Conservation (phyloP, 2,797 vertebrate genomes). For the Oryzias dopingdopingensis region DNA sequence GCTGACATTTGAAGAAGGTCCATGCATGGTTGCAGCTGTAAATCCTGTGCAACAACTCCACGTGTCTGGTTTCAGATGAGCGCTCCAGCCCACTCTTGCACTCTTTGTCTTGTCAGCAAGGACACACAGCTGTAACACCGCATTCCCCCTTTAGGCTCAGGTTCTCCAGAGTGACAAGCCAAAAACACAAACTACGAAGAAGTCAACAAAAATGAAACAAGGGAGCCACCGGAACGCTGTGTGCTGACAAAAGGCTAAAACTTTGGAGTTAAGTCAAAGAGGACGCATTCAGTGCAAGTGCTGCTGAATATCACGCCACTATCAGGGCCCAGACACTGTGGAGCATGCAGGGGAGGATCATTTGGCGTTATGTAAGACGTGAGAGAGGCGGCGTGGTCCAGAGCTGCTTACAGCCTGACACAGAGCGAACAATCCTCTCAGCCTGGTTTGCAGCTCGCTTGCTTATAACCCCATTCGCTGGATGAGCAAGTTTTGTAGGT, state of each 20-base stretch:
- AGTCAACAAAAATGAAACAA: slow-evolving; percentile 18
- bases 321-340: slow-evolving; percentile 16
- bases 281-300: not conserved
- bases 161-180: slow-evolving; percentile 7
- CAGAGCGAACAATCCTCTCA: slow-evolving; percentile 42
- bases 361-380: slow-evolving; percentile 64
- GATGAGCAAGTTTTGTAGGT: slow-evolving; percentile 36
- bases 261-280: not conserved
- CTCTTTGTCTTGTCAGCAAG: slow-evolving; percentile 39
- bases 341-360: slow-evolving; percentile 44
- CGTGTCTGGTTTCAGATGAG: slow-evolving; percentile 2
- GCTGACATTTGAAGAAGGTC: not conserved
- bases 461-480: slow-evolving; percentile 13
- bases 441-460: slow-evolving; percentile 29
- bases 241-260: not conserved
- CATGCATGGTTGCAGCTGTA: not conserved
- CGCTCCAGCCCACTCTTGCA: slow-evolving; percentile 7
- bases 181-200: slow-evolving; percentile 5
- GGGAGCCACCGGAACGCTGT: not conserved
- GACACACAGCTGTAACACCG: slow-evolving; percentile 46
- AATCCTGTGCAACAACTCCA: not conserved
- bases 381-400: slow-evolving; percentile 68
- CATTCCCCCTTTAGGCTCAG: slow-evolving; percentile 43
- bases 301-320: slow-evolving; percentile 8
- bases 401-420: slow-evolving; percentile 62